Evolutionary conservation across 2,797 vertebrate species (phyloP).

Genomic region (Eulemur mongoz): DNA sequence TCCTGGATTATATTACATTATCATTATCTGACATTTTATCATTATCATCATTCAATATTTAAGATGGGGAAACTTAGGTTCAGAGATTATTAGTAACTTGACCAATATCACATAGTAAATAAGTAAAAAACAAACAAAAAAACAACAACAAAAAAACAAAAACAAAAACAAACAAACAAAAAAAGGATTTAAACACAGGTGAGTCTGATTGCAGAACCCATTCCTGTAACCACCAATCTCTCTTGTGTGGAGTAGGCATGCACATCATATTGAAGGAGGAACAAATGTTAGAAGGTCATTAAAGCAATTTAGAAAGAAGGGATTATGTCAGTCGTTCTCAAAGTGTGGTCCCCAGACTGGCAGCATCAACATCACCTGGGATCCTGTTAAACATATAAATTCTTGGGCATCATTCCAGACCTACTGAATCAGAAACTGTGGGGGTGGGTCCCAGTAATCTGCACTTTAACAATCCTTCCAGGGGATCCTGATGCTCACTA

Average conservation of each 20-base stretch:
- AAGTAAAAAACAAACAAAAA: neutral
- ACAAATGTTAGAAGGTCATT: neutral
- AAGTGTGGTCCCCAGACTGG: neutral
- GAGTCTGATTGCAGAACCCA: neutral
- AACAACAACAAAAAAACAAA: too few species aligned
- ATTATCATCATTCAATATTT: neutral
- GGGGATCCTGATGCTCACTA: neutral
- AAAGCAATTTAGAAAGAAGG: neutral
- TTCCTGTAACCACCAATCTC: neutral
- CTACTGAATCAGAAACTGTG: neutral
- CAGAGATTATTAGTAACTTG: neutral
- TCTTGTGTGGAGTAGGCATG: neutral
- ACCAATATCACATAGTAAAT: neutral
- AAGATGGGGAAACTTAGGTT: neutral
- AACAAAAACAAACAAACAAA: neutral
- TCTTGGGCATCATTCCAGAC: neutral
- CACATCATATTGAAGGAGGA: neutral
- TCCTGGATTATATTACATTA: neutral
- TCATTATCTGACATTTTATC: neutral
- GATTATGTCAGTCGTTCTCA: neutral
- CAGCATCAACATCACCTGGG: neutral
- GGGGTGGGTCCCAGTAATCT: neutral
- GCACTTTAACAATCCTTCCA: neutral
- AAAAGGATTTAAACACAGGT: neutral
- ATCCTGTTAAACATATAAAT: neutral